Percentiles rank a stretch among this genome's conserved stretches.
phyloP scores from a whole-genome alignment of 1,140 invertebrate genomes.

The Dicyema japonicum region DNA sequence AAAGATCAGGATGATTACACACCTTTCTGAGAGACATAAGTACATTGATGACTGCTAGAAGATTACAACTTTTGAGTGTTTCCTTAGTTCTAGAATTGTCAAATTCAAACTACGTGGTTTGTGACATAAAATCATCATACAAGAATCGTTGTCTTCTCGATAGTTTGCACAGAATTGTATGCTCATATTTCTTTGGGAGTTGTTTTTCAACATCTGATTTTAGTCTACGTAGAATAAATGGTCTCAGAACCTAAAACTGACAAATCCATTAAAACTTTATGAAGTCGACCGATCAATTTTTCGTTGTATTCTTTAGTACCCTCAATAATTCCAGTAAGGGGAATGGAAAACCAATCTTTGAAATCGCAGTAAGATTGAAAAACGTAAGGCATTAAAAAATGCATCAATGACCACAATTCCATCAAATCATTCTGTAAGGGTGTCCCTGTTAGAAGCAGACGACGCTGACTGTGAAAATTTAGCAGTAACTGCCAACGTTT shows the following conservation, averaged over 20 bases:
- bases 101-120: slow-evolving; percentile 40
- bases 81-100: slow-evolving; percentile 46
- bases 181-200: slow-evolving; percentile 91
- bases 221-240: slow-evolving; percentile 66
- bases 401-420: slow-evolving; percentile 98
- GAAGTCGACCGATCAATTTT: slow-evolving; percentile 57
- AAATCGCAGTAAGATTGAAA: slow-evolving; percentile 82
- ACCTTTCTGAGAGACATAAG: slow-evolving; percentile 96
- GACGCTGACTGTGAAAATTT: slow-evolving; percentile 72
- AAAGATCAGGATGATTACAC: slow-evolving; percentile 96
- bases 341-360: slow-evolving; percentile 94
- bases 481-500: slow-evolving; percentile 84
- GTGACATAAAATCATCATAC: slow-evolving; percentile 96
- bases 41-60: slow-evolving; percentile 88
- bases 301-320: slow-evolving; percentile 76
- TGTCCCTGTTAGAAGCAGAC: slow-evolving; percentile 73
- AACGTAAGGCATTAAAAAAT: slow-evolving; percentile 95
- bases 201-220: slow-evolving; percentile 96
- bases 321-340: slow-evolving; percentile 68
- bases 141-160: slow-evolving; percentile 80
- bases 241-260: slow-evolving; percentile 43
- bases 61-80: slow-evolving; percentile 62
- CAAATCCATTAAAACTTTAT: slow-evolving; percentile 34
- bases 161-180: slow-evolving; percentile 66
- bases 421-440: slow-evolving; percentile 92